Conservation (phyloP, 1,140 invertebrate species). For the Lucilia cuprina region DNA sequence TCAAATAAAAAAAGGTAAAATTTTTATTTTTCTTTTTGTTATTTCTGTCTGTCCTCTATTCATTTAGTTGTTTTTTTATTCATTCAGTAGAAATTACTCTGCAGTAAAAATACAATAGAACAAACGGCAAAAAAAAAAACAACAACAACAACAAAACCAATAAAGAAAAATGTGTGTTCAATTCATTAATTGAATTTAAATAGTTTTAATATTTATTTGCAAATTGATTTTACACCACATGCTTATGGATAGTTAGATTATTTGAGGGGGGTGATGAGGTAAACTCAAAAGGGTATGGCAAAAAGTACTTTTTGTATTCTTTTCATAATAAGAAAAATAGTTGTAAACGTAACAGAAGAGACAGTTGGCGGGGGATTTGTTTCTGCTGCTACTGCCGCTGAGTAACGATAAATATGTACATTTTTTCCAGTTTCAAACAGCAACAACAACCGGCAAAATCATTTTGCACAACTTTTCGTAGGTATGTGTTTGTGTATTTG, state of each 20-base stretch:
- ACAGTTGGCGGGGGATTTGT: neutral
- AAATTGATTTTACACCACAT: neutral
- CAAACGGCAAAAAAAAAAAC: too few relatives aligned
- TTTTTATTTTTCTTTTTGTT: neutral
- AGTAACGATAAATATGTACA: neutral
- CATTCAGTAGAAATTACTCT: too few relatives aligned
- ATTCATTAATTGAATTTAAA: slow-evolving; percentile 4
- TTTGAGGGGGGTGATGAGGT: neutral
- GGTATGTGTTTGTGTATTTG: neutral
- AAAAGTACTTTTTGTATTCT: neutral
- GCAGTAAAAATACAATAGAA: too few relatives aligned
- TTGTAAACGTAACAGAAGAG: neutral
- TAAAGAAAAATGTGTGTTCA: neutral
- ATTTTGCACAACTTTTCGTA: neutral
- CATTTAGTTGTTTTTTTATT: neutral
- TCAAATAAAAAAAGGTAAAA: neutral
- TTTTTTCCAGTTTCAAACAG: neutral
- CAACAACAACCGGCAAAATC: slow-evolving; percentile 31
- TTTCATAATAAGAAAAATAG: too few relatives aligned
- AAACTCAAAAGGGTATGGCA: too few relatives aligned
- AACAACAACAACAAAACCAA: too few relatives aligned
- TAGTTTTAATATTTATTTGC: neutral
- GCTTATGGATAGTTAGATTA: neutral
- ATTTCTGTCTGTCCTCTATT: neutral
- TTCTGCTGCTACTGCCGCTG: neutral